Evolutionary conservation across 2,888 invertebrate species (phyloP).

Genomic region (Rhaphigaster nebulosa): DNA sequence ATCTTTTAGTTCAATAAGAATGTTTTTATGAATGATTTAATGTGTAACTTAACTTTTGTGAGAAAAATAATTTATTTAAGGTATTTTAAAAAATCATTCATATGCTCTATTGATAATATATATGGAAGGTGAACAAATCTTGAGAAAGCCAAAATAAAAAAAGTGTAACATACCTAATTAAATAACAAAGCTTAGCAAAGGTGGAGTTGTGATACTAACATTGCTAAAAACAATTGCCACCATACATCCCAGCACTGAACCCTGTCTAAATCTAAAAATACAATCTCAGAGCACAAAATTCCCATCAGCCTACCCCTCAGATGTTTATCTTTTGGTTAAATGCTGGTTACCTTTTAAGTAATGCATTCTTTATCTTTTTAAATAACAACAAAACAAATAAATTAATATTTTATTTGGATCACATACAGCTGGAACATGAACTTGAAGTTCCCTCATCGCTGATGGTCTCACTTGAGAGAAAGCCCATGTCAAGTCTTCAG

Average conservation of each 20-base stretch:
- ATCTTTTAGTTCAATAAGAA: no score
- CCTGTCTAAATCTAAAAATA: background rate
- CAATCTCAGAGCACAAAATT: background rate
- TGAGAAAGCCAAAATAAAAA: no score
- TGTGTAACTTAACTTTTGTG: no score
- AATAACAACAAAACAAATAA: background rate
- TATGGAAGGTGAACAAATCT: no score
- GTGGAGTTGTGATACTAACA: no score
- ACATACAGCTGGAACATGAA: constrained; percentile 87
- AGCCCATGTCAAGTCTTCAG: constrained; percentile 76
- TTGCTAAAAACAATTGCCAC: no score
- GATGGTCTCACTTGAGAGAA: constrained; percentile 83
- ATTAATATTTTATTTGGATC: background rate
- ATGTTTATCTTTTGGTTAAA: background rate
- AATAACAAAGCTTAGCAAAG: background rate
- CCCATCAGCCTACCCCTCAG: background rate
- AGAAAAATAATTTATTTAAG: no score
- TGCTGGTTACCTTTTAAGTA: background rate
- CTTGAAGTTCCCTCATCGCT: constrained; percentile 90
- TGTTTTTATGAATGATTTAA: no score
- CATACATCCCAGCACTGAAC: background rate
- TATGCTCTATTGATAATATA: no score
- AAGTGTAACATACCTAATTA: background rate
- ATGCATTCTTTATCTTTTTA: background rate
- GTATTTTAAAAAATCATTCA: no score